Conservation (phyloP, 2,888 invertebrate genomes). For the Nephrotoma appendiculata region DNA sequence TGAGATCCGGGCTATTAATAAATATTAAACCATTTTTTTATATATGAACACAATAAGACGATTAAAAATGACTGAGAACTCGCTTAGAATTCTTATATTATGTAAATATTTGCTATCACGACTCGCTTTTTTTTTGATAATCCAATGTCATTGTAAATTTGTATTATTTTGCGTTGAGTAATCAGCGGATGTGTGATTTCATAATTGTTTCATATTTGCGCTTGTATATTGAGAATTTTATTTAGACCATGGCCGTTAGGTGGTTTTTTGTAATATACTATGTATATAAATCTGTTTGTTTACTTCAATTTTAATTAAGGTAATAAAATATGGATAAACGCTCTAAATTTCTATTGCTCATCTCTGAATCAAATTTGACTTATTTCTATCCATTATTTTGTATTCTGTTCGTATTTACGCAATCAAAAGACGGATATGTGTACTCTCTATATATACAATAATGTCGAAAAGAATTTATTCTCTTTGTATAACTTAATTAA, state of each 20-base stretch:
- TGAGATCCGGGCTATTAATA: not conserved
- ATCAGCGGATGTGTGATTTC: not conserved
- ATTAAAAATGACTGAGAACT: not conserved
- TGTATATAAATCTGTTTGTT: not conserved
- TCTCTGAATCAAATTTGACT: not conserved
- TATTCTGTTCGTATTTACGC: not conserved
- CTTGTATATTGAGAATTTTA: not conserved
- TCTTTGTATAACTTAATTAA: not conserved
- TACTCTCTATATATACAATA: not conserved
- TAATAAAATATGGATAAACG: not conserved
- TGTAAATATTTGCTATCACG: not conserved
- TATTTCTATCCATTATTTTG: not conserved
- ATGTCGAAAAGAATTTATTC: not conserved
- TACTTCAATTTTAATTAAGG: not conserved
- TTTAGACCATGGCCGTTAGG: not conserved
- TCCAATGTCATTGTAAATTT: not conserved
- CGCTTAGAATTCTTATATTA: not conserved
- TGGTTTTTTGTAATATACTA: not conserved
- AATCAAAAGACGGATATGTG: not conserved
- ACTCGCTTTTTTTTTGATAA: not conserved
- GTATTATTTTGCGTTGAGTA: not conserved
- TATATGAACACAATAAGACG: not conserved
- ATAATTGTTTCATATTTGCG: not conserved
- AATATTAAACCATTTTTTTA: not conserved
- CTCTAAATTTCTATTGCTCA: not conserved